Percentiles rank a stretch among this genome's conserved stretches.
These are phyloP conservation scores for Flexamia atlantica DNA, from an alignment of 2,888 invertebrate genomes.

Conservation along the genomic window DNA sequence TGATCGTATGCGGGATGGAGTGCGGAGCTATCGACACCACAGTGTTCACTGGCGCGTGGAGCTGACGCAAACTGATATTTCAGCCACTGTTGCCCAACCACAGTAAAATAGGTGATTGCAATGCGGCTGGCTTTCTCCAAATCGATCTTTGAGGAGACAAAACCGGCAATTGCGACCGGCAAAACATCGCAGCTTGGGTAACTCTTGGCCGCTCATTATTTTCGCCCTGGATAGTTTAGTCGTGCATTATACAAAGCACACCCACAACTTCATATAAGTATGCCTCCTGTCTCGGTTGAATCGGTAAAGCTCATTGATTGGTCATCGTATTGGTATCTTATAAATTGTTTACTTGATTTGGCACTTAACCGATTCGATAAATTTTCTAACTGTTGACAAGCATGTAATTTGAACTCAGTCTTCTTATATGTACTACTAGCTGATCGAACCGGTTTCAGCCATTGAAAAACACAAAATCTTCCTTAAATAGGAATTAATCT, in stretches of 20 bases:
- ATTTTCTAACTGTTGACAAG: too few species aligned
- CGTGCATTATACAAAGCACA: not conserved
- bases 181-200: slow-evolving; percentile 43
- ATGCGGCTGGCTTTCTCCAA: slow-evolving; percentile 52
- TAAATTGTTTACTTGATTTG: too few species aligned
- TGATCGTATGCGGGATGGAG: not conserved
- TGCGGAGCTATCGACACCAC: not conserved
- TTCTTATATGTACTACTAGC: too few species aligned
- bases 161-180: slow-evolving; percentile 38
- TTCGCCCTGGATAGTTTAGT: not conserved
- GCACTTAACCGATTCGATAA: too few species aligned
- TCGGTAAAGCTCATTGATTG: too few species aligned
- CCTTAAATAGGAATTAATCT: too few species aligned
- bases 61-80: slow-evolving; percentile 48
- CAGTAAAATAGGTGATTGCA: slow-evolving; percentile 48
- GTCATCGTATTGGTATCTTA: too few species aligned
- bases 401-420: too few species aligned
- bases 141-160: slow-evolving; percentile 57
- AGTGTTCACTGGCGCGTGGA: slow-evolving; percentile 20
- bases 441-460: too few species aligned
- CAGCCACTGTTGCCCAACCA: slow-evolving; percentile 46
- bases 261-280: too few species aligned
- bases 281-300: too few species aligned
- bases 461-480: too few species aligned
- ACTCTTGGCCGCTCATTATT: slow-evolving; percentile 1